Evolutionary conservation across 2,113 vertebrate species (phyloP).

Genomic region (Mystacornis crossleyi): DNA sequence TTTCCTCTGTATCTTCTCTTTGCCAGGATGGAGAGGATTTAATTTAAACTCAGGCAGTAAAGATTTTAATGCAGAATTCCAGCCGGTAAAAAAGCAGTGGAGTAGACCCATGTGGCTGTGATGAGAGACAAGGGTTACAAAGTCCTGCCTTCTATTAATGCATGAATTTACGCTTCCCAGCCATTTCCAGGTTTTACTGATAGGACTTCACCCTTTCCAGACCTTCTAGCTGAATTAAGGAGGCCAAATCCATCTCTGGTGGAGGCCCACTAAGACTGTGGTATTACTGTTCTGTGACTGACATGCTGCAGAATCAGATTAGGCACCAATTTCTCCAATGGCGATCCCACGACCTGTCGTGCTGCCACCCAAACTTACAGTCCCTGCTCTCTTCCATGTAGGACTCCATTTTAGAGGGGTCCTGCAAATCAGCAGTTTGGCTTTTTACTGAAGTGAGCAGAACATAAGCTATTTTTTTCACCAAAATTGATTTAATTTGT

Average conservation of each 20-base stretch:
- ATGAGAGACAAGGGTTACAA: background rate
- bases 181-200: background rate
- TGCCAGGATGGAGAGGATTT: background rate
- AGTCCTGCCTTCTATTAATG: background rate
- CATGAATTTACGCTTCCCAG: background rate
- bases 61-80: background rate
- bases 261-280: background rate
- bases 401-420: background rate
- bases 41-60: background rate
- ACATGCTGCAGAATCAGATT: background rate
- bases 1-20: constrained; percentile 12
- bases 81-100: background rate
- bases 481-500: background rate
- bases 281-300: background rate
- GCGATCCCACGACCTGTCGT: background rate
- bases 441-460: background rate
- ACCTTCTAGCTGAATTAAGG: background rate
- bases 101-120: background rate
- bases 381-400: background rate
- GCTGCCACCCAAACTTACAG: background rate
- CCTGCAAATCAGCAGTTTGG: background rate
- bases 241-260: background rate
- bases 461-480: constrained; percentile 4
- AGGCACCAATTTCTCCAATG: background rate
- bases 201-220: background rate